Conservation (phyloP, 2,797 vertebrate species). For the Atherinosoma microstoma region DNA sequence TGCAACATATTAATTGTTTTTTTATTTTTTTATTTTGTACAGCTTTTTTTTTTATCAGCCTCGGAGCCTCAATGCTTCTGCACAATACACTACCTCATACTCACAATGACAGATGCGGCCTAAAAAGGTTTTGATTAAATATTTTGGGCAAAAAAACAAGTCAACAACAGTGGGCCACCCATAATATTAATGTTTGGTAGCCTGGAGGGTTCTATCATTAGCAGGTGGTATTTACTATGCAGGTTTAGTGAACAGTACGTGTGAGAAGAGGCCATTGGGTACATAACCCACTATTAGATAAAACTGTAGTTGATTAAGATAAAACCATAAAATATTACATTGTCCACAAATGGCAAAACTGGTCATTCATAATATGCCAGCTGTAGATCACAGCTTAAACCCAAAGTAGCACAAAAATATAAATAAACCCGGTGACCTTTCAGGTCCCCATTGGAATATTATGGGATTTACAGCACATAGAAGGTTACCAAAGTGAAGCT, state of each 20-base stretch:
- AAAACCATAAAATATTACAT: background rate
- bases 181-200: background rate
- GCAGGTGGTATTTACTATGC: slow-evolving; percentile 56
- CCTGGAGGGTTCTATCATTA: slow-evolving; percentile 13
- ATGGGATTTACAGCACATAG: slow-evolving; percentile 49
- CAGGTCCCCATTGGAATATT: slow-evolving; percentile 35
- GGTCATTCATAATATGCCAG: background rate
- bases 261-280: slow-evolving; percentile 5
- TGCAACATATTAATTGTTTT: background rate
- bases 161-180: background rate
- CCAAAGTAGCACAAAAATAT: background rate
- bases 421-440: slow-evolving; percentile 29
- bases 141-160: background rate
- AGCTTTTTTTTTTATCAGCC: no score
- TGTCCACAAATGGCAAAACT: background rate
- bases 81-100: background rate
- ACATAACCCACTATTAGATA: background rate
- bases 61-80: no score
- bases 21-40: no score
- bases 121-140: background rate
- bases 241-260: background rate
- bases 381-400: background rate
- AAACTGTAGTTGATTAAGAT: background rate
- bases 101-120: no score
- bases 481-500: slow-evolving; percentile 28